A percentile compares a stretch with the other conserved stretches of the same genome.
phyloP scores from a whole-genome alignment of 2,797 vertebrate species.

The Xerus rutilus region DNA sequence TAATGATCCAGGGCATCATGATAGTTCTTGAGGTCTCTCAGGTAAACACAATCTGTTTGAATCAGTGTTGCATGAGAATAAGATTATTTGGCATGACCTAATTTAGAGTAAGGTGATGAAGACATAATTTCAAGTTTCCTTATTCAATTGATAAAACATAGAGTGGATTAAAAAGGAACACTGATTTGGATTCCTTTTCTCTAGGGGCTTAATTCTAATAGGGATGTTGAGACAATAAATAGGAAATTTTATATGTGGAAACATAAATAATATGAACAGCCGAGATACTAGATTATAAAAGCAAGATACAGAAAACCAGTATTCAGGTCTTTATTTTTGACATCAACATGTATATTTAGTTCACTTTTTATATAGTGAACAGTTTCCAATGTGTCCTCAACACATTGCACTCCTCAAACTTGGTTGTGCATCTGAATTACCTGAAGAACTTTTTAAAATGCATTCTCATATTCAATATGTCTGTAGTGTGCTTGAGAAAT shows the following conservation, averaged over 20 bases:
- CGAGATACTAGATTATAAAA: slow-evolving; percentile 9
- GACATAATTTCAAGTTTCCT: slow-evolving; percentile 24
- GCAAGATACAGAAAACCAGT: slow-evolving; percentile 8
- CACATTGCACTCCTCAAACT: neutral
- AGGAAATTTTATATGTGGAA: neutral
- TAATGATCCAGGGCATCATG: slow-evolving; percentile 55
- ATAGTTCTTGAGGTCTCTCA: slow-evolving; percentile 56
- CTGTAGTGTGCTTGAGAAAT: neutral
- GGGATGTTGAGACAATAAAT: neutral
- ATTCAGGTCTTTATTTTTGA: slow-evolving; percentile 21
- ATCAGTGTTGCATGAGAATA: slow-evolving; percentile 51
- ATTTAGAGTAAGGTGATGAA: slow-evolving; percentile 46
- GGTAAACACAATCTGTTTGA: slow-evolving; percentile 70
- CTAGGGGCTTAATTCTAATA: neutral
- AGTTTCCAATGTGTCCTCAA: neutral
- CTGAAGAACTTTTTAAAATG: slow-evolving; percentile 10
- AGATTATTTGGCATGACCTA: neutral
- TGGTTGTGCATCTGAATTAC: neutral
- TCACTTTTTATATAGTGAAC: neutral
- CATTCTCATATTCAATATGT: neutral
- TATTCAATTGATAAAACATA: neutral
- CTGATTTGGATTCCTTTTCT: neutral
- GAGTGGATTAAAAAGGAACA: neutral
- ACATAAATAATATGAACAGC: neutral
- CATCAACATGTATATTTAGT: neutral